Conservation (phyloP, 1,140 invertebrate genomes). For the Eciton burchellii region DNA sequence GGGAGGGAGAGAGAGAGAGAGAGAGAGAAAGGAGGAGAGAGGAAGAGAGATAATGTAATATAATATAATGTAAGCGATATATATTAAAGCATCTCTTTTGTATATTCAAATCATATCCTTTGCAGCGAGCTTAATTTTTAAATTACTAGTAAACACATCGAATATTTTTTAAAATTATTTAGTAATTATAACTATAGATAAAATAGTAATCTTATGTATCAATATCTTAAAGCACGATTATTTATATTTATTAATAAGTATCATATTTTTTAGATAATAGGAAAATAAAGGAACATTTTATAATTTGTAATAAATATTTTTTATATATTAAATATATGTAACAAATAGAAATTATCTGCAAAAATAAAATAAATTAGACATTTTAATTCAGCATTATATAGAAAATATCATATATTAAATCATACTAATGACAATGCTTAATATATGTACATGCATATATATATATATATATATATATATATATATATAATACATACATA, state of each 20-base stretch:
- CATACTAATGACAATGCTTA: background rate
- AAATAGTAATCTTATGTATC: too few relatives aligned
- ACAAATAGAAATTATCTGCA: background rate
- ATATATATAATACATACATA: too few relatives aligned
- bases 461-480: too few relatives aligned
- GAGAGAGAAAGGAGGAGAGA: too few relatives aligned
- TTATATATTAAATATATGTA: background rate
- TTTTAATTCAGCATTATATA: background rate
- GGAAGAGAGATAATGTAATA: too few relatives aligned
- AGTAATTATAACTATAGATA: too few relatives aligned
- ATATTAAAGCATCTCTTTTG: background rate
- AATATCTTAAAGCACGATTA: background rate
- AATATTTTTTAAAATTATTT: background rate
- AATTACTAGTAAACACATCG: background rate
- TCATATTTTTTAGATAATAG: constrained; percentile 17
- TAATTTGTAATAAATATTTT: constrained; percentile 24
- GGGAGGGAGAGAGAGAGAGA: too few relatives aligned
- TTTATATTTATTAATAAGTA: background rate
- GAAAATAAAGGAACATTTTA: constrained; percentile 6
- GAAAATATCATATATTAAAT: background rate
- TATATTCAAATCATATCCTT: background rate
- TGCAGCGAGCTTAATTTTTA: background rate
- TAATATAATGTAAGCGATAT: constrained; percentile 3
- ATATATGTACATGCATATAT: background rate
- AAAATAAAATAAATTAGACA: constrained; percentile 24